Conservation (phyloP, 2,797 vertebrate species). For the Sandelia bainsii region DNA sequence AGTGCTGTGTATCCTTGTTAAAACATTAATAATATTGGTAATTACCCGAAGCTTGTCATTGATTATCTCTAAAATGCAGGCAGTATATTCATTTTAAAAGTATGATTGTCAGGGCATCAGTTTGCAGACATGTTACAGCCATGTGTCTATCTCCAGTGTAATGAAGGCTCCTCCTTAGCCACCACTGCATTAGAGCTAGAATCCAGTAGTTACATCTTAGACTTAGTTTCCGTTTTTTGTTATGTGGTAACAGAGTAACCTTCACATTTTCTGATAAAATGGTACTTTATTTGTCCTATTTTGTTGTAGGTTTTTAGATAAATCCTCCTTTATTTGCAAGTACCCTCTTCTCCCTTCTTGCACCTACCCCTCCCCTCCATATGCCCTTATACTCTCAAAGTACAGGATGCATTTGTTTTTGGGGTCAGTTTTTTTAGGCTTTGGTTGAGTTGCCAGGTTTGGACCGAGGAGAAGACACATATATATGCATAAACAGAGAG, state of each 20-base stretch:
- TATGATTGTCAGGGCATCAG: constrained; percentile 47
- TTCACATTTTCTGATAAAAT: background rate
- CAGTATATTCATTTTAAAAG: constrained; percentile 33
- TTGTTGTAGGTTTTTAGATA: background rate
- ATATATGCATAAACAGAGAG: constrained; percentile 3
- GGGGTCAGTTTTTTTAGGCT: constrained; percentile 19
- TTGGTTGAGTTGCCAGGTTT: constrained; percentile 30
- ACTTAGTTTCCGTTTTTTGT: background rate
- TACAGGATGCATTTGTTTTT: constrained; percentile 22
- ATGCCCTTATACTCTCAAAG: background rate
- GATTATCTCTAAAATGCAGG: constrained; percentile 66
- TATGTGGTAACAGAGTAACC: background rate
- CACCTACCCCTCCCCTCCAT: background rate
- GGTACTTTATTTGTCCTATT: background rate
- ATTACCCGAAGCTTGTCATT: constrained; percentile 66
- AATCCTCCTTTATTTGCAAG: constrained; percentile 32
- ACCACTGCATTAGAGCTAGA: constrained; percentile 2
- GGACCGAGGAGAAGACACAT: constrained; percentile 14
- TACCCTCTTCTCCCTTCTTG: background rate
- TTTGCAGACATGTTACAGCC: constrained; percentile 54
- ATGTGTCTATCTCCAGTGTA: constrained; percentile 13
- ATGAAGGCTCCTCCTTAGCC: constrained; percentile 3
- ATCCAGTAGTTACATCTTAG: background rate
- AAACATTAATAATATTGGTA: constrained; percentile 71
- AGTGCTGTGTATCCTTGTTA: constrained; percentile 51